A percentile compares a stretch with the other conserved stretches of the same genome.
Evolutionary conservation across 1,140 invertebrate species (phyloP).

Genomic region (Ips typographus): DNA sequence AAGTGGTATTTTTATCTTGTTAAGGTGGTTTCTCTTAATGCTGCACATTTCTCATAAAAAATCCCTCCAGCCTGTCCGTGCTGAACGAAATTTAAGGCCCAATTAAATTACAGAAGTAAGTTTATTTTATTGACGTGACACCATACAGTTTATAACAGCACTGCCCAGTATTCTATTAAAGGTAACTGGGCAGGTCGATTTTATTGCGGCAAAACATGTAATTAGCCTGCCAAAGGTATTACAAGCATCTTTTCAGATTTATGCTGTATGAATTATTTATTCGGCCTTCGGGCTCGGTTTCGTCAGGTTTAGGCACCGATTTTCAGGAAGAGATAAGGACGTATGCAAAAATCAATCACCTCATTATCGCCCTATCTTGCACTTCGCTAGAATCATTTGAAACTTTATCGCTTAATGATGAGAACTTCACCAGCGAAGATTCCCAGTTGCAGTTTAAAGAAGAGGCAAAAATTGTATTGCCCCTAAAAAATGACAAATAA

Average conservation of each 20-base stretch:
- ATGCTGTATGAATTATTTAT: slow-evolving; percentile 24
- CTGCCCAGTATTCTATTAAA: slow-evolving; percentile 23
- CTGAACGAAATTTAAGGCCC: neutral
- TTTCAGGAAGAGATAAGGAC: too few species aligned
- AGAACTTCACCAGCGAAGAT: too few species aligned
- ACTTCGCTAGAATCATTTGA: too few species aligned
- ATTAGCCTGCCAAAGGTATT: slow-evolving; percentile 28
- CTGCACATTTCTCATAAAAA: too few species aligned
- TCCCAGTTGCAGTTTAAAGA: too few species aligned
- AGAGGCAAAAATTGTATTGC: too few species aligned
- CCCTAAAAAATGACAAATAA: too few species aligned
- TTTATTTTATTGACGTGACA: slow-evolving; percentile 27
- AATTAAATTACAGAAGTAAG: slow-evolving; percentile 1
- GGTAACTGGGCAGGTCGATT: slow-evolving; percentile 19
- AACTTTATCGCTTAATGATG: too few species aligned
- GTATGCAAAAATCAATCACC: too few species aligned
- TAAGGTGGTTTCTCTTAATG: too few species aligned
- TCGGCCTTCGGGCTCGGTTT: neutral
- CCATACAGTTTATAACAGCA: slow-evolving; percentile 19
- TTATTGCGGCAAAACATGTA: slow-evolving; percentile 29
- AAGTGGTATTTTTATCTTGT: too few species aligned
- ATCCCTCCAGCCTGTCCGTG: neutral
- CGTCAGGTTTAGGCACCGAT: neutral
- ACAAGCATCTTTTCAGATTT: slow-evolving; percentile 25
- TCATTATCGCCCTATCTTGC: too few species aligned